Evolutionary conservation across 2,113 vertebrate genomes (phyloP).

Genomic region (Paratilapia polleni): DNA sequence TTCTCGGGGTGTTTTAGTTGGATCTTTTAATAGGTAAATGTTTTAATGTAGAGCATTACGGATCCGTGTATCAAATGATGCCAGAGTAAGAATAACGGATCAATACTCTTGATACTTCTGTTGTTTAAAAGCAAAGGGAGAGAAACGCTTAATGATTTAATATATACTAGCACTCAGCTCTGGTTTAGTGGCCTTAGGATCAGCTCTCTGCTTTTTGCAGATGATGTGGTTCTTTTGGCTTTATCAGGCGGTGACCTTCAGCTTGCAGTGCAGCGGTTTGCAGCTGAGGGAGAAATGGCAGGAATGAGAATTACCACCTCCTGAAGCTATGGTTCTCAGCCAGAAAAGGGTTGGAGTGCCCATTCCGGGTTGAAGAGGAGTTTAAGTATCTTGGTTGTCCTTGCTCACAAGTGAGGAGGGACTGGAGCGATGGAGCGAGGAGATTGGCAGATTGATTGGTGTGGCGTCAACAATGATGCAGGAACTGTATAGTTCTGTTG

Average conservation of each 20-base stretch:
- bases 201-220: background rate
- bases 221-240: background rate
- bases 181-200: background rate
- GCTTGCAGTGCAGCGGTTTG: background rate
- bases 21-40: background rate
- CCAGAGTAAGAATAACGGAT: background rate
- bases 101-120: background rate
- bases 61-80: background rate
- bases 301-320: background rate
- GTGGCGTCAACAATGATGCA: background rate
- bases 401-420: background rate
- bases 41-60: background rate
- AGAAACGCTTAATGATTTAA: background rate
- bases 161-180: background rate
- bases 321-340: background rate
- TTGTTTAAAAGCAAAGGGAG: background rate
- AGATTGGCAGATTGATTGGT: background rate
- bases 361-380: background rate
- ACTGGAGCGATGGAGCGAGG: background rate
- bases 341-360: background rate
- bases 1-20: conserved; percentile 9
- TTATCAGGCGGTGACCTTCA: background rate
- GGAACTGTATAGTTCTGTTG: background rate
- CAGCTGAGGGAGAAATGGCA: background rate
- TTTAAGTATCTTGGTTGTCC: background rate